A percentile compares a stretch with the other conserved stretches of the same genome.
Conservation (phyloP, 2,888 invertebrate species). For the Metellina segmentata region DNA sequence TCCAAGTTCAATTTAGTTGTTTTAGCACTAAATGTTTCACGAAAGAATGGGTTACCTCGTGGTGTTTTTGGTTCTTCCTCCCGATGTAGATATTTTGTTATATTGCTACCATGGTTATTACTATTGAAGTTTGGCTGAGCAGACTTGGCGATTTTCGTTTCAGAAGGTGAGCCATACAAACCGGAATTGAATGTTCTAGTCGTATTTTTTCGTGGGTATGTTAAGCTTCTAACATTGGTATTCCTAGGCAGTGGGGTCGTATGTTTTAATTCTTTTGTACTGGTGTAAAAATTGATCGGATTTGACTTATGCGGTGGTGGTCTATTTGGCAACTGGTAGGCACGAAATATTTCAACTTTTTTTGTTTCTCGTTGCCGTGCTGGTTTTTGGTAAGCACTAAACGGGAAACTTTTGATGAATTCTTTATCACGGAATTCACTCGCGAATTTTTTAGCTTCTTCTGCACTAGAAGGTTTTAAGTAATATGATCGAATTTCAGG, state of each 20-base stretch:
- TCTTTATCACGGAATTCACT: slow-evolving; percentile 38
- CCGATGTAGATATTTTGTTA: background rate
- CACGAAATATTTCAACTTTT: slow-evolving; percentile 10
- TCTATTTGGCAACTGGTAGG: slow-evolving; percentile 21
- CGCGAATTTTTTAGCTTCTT: slow-evolving; percentile 6
- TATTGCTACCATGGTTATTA: background rate
- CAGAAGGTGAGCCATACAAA: slow-evolving; percentile 27
- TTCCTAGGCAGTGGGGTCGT: background rate
- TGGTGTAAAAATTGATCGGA: background rate
- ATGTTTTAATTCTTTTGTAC: background rate
- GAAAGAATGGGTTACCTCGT: too few species aligned
- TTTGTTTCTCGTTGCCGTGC: background rate
- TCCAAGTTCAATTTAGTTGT: background rate
- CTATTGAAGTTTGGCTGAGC: background rate
- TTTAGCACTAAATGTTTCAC: too few species aligned
- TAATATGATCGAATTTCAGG: slow-evolving; percentile 37
- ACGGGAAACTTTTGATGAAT: background rate
- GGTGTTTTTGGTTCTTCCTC: too few species aligned
- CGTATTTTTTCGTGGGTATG: background rate
- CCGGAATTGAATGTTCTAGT: background rate
- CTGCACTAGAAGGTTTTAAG: slow-evolving; percentile 22
- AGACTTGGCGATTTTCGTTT: background rate
- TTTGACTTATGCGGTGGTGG: background rate
- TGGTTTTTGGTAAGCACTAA: slow-evolving; percentile 42
- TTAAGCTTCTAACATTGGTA: background rate